phyloP scores from a whole-genome alignment of 2,888 invertebrate species.

The Luperina nickerlii region DNA sequence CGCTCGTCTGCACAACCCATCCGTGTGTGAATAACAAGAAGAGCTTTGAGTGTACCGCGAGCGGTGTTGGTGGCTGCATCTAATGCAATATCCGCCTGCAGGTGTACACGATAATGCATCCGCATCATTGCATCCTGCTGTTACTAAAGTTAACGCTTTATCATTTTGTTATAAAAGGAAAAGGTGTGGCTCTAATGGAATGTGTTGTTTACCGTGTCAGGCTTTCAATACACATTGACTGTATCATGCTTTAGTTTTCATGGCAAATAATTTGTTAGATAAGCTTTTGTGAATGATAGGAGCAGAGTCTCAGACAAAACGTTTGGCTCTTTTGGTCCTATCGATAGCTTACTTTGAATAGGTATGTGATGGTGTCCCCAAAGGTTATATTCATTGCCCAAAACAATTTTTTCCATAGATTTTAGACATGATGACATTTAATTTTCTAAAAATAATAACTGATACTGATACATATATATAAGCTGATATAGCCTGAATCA shows the following conservation, averaged over 20 bases:
- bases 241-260: neutral
- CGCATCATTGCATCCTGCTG: constrained; percentile 74
- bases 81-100: constrained; percentile 87
- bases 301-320: accelerated
- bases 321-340: neutral
- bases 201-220: constrained; percentile 35
- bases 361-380: neutral
- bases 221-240: constrained; percentile 38
- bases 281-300: neutral
- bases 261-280: neutral
- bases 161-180: constrained; percentile 58
- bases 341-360: neutral
- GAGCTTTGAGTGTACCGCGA: constrained; percentile 73
- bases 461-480: neutral
- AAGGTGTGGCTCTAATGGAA: constrained; percentile 49
- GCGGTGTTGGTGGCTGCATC: constrained; percentile 78
- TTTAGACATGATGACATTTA: neutral
- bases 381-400: constrained; percentile 27
- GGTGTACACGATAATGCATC: constrained; percentile 81
- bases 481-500: too few relatives aligned
- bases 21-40: constrained; percentile 71
- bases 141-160: constrained; percentile 59
- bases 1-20: constrained; percentile 70
- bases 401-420: neutral
- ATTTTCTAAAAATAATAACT: neutral